A percentile compares a stretch with the other conserved stretches of the same genome.
These are phyloP conservation scores for Cinclus cinclus DNA, from an alignment of 2,113 vertebrate species.

Conservation along the genomic window DNA sequence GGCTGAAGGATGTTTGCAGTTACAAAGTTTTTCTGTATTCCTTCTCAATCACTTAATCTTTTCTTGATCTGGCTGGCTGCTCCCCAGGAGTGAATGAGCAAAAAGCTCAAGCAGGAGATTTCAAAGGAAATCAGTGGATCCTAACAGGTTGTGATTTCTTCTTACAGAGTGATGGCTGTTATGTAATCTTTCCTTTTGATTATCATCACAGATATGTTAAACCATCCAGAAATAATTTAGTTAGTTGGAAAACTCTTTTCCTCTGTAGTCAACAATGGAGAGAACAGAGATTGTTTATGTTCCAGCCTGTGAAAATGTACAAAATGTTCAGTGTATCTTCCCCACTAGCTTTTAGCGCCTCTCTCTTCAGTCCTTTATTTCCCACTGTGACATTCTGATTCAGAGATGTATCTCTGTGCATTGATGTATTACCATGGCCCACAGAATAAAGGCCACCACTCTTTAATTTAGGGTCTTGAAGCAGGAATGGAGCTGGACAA, in stretches of 20 bases:
- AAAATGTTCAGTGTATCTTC: neutral
- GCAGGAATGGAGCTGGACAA: neutral
- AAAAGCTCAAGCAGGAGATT: neutral
- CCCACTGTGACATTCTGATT: neutral
- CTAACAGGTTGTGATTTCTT: neutral
- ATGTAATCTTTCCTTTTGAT: neutral
- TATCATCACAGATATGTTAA: slow-evolving; percentile 3
- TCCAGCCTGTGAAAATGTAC: neutral
- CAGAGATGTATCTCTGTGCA: neutral
- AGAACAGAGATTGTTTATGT: neutral
- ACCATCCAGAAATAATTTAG: neutral
- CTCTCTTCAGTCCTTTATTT: neutral
- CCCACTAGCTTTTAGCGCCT: neutral
- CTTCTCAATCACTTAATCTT: neutral
- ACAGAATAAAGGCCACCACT: neutral
- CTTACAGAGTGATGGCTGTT: neutral
- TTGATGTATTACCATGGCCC: neutral
- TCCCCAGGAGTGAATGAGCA: neutral
- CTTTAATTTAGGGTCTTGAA: neutral
- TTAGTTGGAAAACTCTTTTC: neutral
- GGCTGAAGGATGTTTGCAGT: neutral
- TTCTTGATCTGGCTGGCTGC: neutral
- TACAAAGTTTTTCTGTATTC: neutral
- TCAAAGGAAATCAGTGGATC: neutral
- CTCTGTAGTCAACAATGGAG: neutral